phyloP scores from a whole-genome alignment of 2,797 vertebrate species.

The Atherinosoma microstoma region DNA sequence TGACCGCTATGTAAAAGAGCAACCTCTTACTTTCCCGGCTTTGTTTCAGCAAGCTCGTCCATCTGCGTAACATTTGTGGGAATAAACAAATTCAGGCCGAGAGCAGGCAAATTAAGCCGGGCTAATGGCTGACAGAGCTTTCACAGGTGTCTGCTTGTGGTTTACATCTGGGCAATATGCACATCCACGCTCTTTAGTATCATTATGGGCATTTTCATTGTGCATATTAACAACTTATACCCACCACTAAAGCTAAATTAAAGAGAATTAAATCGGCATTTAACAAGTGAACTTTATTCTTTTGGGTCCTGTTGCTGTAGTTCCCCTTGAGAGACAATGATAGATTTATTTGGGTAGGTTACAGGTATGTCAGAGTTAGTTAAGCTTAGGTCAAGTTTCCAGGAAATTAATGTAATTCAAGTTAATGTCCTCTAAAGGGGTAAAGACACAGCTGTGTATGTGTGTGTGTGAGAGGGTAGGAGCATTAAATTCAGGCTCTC shows the following conservation, averaged over 20 bases:
- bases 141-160: slow-evolving; percentile 61
- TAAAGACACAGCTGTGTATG: slow-evolving; percentile 1
- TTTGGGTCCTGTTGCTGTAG: not conserved
- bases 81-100: slow-evolving; percentile 59
- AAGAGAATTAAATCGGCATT: not conserved
- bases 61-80: slow-evolving; percentile 44
- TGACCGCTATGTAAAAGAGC: slow-evolving; percentile 68
- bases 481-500: slow-evolving; percentile 40
- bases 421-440: not conserved
- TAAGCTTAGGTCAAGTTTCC: not conserved
- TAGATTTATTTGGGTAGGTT: not conserved
- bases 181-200: slow-evolving; percentile 3
- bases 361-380: not conserved
- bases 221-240: slow-evolving; percentile 12
- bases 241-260: not conserved
- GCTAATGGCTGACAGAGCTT: slow-evolving; percentile 22
- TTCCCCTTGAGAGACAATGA: slow-evolving; percentile 5
- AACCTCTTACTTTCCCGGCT: slow-evolving; percentile 33
- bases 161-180: slow-evolving; percentile 20
- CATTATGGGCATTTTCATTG: slow-evolving; percentile 16
- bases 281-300: not conserved
- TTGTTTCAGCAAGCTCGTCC: slow-evolving; percentile 42
- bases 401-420: not conserved
- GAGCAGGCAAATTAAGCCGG: slow-evolving; percentile 60
- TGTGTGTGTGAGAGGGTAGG: slow-evolving; percentile 6